Conservation (phyloP, 2,888 invertebrate species). For the Spilosoma lubricipeda region DNA sequence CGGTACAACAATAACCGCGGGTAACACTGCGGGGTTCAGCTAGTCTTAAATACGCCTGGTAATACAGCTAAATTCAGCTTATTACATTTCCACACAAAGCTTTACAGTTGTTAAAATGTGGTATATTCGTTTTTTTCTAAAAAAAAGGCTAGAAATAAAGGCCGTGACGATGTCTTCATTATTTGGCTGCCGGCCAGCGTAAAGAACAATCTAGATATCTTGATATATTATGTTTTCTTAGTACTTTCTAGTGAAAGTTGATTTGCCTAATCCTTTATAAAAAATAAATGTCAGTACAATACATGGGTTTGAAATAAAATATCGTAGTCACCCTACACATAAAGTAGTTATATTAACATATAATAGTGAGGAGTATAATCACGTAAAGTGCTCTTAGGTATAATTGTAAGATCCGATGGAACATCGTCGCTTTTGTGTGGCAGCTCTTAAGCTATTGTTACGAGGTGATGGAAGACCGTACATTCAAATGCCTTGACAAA, state of each 20-base stretch:
- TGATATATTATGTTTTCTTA: background rate
- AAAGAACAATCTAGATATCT: background rate
- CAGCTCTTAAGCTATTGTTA: constrained; percentile 41
- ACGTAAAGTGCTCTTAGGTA: constrained; percentile 51
- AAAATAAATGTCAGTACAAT: background rate
- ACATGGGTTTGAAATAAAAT: background rate
- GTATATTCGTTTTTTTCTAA: background rate
- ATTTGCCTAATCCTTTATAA: background rate
- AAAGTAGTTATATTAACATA: constrained; percentile 39
- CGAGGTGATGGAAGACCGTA: constrained; percentile 7
- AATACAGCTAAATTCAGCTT: background rate
- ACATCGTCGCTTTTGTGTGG: constrained; percentile 35
- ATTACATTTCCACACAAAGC: background rate
- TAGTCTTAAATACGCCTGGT: background rate
- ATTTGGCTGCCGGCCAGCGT: background rate
- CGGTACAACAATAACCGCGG: too few relatives aligned
- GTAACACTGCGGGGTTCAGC: too few relatives aligned
- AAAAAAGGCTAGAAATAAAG: background rate
- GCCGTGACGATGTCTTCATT: background rate
- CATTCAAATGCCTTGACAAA: constrained; percentile 12
- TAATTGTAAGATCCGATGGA: constrained; percentile 50
- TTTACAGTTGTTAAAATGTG: background rate
- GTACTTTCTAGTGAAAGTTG: background rate
- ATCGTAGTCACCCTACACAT: constrained; percentile 11
- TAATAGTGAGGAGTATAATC: constrained; percentile 42